Conservation (phyloP, 2,113 vertebrate genomes). For the Marmota monax region DNA sequence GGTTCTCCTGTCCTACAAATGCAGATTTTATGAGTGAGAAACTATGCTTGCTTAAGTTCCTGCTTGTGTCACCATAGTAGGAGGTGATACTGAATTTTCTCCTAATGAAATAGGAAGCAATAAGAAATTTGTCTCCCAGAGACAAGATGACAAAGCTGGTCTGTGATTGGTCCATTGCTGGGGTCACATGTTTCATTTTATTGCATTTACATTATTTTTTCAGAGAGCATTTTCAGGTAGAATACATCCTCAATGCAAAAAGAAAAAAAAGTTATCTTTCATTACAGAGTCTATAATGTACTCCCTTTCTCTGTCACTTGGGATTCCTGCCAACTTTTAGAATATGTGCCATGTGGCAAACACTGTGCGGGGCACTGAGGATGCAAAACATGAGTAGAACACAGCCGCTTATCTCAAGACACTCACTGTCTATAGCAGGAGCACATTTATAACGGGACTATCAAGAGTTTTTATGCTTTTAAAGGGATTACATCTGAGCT, state of each 20-base stretch:
- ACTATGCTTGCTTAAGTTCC: background rate
- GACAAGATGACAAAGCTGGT: background rate
- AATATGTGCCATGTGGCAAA: background rate
- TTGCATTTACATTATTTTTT: conserved; percentile 35
- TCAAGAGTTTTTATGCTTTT: background rate
- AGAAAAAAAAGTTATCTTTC: background rate
- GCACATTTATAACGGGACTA: background rate
- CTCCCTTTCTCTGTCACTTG: background rate
- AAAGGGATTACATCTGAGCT: conserved; percentile 12
- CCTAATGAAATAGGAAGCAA: background rate
- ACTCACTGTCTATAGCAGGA: background rate
- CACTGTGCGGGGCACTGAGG: background rate
- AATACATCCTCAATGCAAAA: background rate
- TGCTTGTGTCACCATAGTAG: background rate
- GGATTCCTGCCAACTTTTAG: background rate
- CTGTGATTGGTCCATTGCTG: background rate
- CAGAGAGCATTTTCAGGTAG: conserved; percentile 2
- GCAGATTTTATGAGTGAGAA: background rate
- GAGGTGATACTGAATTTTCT: background rate
- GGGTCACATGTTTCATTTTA: background rate
- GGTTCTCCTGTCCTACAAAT: background rate
- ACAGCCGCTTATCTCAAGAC: background rate
- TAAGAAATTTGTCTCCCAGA: background rate
- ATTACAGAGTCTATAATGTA: too few relatives aligned
- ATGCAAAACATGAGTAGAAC: background rate